Base-by-base conservation (phyloP, 2,888 invertebrate species). In the Mantis religiosa region DNA sequence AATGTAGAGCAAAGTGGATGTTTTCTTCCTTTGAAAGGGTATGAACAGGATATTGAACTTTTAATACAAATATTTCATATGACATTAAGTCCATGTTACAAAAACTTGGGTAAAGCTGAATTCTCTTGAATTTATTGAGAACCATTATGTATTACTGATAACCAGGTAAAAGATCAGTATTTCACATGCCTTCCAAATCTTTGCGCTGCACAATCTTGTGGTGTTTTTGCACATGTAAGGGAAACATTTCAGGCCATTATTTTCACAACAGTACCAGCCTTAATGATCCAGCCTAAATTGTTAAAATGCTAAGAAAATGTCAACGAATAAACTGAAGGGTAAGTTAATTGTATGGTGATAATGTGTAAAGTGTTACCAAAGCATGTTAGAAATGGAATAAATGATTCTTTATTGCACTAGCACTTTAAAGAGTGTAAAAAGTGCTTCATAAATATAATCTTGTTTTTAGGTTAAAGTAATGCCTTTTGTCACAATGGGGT, bases 401-500 rank as follows among this genome's bases (percentile, higher is more conserved):
- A 71, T 71, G 54, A 71, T 71, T 54, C 54, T 54, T 20, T 71
- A 25, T 71, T 71, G 54, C 54, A 71, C 54, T 25, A 71, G 54
- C 20, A 71, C 54, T 71, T 20, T 4, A 20, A 71, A 71, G 54
- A 71, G 6, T 71, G 20, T 71, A 1, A 71, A 71, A 71, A 71
- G 54, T 71, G 54, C 54, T 71, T 14, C 25, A 20, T 54, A 83
- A 85, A 85, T 28, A 34, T 85, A 20, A 34, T 54, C 20, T 20
- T 4, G 54, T 20, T 71, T 71, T 6, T 71, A 71, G 54, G 54
- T 71, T 71, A 71, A 20, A 71, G 54, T 54, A 85, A 47, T 86
- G 83, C 85, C 71, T 84, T 88, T 81, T 87, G 20, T 88, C 54
- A 82, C 82, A 12, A 15, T 82, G 87, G 83, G 85, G 82, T 85